Evolutionary conservation across 1,140 invertebrate genomes (phyloP), one percentile per base, ranked within the genome.

Genomic region (Orchestia grillus): DNA sequence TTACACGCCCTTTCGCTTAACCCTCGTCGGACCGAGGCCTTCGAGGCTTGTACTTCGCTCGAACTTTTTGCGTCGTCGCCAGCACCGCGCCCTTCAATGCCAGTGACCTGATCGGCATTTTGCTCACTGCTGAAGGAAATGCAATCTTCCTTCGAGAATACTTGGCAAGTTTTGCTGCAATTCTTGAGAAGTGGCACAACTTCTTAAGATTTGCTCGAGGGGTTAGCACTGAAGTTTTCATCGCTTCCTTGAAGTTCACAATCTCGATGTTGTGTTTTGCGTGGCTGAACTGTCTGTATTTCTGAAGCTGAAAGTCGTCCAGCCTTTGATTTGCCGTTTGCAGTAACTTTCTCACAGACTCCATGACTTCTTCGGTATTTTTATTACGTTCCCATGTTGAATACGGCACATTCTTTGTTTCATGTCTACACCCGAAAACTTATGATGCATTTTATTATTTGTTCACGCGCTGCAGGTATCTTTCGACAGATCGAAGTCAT

Each of bases 1-100:
- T 90, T 90, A 90, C 88, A 90, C 88, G 43, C 88, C 88, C 88
- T 90, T 36, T 90, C 88, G 88, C 88, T 90, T 44, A 42, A 44
- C 28, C 88, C 28, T 90, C 88, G 28, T 15, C 62, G 36, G 42
- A 15, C n/a, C 43, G 43, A 23, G 36, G 88, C 88, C 43, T 44
- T 43, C 43, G 42, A 90, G 11, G 4, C 41, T 44, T 42, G 41
- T 44, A 11, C 43, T 90, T 44, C 36, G 41, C 88, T 90, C 41
- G 1, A 42, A 90, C 43, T 90, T 42, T 90, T 90, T 90, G 11
- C 11, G 62, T 77, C 62, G 62, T 77, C 28, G 62, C 62, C 62
- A 77, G 62, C 62, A 36, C 62, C 62, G 62, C 28, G 28, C 62
- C 62, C 62, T 77, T 77, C 62, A 77, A 77, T 77, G 62, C 62